Evolutionary conservation across 1,140 invertebrate genomes (phyloP), one percentile per base, ranked within the genome.

Genomic region (Trichoplusia ni): DNA sequence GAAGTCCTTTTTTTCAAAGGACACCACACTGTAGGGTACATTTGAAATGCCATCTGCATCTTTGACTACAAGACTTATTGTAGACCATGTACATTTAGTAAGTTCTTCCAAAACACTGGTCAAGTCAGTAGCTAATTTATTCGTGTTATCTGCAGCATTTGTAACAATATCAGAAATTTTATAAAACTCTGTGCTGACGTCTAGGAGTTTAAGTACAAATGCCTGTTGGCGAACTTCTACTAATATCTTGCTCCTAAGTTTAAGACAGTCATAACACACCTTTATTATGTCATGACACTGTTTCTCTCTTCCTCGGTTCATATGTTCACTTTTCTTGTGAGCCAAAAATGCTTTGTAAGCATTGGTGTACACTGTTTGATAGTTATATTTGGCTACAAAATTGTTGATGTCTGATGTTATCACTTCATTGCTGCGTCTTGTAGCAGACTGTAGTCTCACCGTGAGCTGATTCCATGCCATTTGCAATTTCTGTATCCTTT

Each of bases 11-110:
- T 90, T 90, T 58, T 89, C 80, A 62, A 83, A 86, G 5, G 84
- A 85, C 0, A 89, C 80, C 4, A 89, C 87, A 79, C 84, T 89
- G 33, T 89, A 90, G 1, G 84, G 86, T 25, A 90, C 66, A 35
- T 89, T 80, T 3, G 75, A 65, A 7, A 86, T 64, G 40, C 79
- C 74, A 16, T 79, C 75, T 23, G 77, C 73, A 72, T 86, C 81
- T 58, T 65, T 81, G 1, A 78, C 68, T 23, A 82, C 69, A 16
- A 84, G 33, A 63, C 71, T 82, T 11, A 90, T 83, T 16, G 88
- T 86, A 4, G 81, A 81, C 88, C 86, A 89, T 23, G 81, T 77
- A 63, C 82, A 86, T n/a, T 78, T 79, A 5, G 77, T 82, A 6
- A 88, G 70, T 59, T 82, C 81, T 37, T 81, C 75, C 2, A 74